Conservation (phyloP, 2,888 invertebrate genomes). For the Pachycephus smyrnensis region DNA sequence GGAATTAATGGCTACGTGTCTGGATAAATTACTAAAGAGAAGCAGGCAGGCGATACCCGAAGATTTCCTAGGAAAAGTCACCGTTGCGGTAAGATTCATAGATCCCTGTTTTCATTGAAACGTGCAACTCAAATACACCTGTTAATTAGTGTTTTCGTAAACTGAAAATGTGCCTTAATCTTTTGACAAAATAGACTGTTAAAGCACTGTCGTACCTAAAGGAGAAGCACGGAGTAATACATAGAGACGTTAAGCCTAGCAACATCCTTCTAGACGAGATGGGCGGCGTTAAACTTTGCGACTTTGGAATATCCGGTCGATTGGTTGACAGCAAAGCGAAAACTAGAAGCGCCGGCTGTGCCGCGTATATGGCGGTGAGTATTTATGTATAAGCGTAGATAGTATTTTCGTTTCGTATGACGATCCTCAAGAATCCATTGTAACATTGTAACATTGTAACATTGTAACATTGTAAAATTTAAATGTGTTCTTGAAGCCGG, state of each 20-base stretch:
- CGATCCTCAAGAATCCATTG: background rate
- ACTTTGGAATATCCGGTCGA: conserved; percentile 99
- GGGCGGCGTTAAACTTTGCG: conserved; percentile 97
- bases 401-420: conserved; percentile 8
- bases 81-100: conserved; percentile 84
- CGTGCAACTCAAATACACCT: too few species aligned
- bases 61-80: conserved; percentile 95
- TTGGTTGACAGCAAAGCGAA: conserved; percentile 98
- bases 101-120: conserved; percentile 23
- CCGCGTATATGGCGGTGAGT: conserved; percentile 98
- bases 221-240: conserved; percentile 96
- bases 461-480: conserved; percentile 3
- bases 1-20: conserved; percentile 99
- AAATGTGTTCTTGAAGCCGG: conserved; percentile 76
- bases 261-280: conserved; percentile 96
- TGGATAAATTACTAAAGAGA: conserved; percentile 94
- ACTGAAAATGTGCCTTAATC: background rate
- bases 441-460: too few species aligned
- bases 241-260: conserved; percentile 98
- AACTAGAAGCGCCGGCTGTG: conserved; percentile 96
- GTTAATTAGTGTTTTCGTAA: too few species aligned
- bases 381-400: background rate
- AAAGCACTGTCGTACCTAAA: conserved; percentile 98
- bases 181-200: conserved; percentile 77
- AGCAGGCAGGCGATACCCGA: conserved; percentile 93